These are phyloP conservation scores for Monoplex corrugatus DNA, from an alignment of 2,888 invertebrate genomes.

Conservation along the genomic window DNA sequence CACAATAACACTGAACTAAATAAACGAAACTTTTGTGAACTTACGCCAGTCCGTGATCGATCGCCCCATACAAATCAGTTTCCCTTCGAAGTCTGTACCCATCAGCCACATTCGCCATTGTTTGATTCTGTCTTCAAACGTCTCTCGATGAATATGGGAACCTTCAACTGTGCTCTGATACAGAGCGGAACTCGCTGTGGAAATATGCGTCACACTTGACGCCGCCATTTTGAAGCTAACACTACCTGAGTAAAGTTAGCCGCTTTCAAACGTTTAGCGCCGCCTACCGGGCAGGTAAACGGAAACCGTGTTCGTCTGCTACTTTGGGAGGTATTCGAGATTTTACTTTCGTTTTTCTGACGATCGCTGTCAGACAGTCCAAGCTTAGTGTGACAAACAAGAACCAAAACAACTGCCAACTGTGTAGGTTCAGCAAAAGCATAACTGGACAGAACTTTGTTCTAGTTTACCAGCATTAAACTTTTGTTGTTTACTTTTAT, in stretches of 20 bases:
- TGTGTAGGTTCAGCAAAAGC: too few species aligned
- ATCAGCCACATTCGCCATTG: constrained; percentile 55
- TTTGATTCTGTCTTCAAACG: constrained; percentile 55
- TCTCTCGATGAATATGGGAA: constrained; percentile 54
- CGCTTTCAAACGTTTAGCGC: constrained; percentile 17
- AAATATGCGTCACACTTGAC: constrained; percentile 53
- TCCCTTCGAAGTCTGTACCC: constrained; percentile 52
- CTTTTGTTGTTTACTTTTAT: too few species aligned
- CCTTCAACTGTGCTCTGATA: constrained; percentile 57
- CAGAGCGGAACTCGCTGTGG: constrained; percentile 56
- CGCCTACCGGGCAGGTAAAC: constrained; percentile 25
- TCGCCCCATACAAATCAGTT: constrained; percentile 53
- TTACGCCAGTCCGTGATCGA: constrained; percentile 54
- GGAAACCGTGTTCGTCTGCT: constrained; percentile 27
- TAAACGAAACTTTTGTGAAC: too few species aligned
- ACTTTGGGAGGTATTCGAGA: too few species aligned
- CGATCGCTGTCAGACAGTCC: background rate
- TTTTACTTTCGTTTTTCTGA: background rate
- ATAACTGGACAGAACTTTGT: too few species aligned
- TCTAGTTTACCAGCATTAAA: too few species aligned
- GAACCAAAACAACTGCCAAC: background rate
- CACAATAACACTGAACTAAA: too few species aligned
- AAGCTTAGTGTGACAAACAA: background rate
- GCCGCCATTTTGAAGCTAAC: constrained; percentile 54
- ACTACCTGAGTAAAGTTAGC: background rate